These are phyloP conservation scores for Acrocyrtus sp. DNA, from an alignment of 2,888 invertebrate species.

Conservation along the genomic window DNA sequence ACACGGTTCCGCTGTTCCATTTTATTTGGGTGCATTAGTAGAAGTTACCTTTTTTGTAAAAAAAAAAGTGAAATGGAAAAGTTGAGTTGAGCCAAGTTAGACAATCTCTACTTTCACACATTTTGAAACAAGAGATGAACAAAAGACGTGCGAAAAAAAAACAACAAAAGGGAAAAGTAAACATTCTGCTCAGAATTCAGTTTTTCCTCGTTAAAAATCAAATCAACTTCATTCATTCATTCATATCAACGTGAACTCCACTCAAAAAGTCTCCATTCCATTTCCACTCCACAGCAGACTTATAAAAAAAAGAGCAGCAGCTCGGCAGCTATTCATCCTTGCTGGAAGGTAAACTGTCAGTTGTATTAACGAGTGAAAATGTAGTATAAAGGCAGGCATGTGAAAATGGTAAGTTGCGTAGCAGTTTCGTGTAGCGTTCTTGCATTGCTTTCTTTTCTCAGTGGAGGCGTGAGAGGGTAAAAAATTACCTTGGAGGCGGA, in stretches of 20 bases:
- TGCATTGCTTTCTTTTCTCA: slow-evolving; percentile 16
- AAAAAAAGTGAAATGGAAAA: slow-evolving; percentile 5
- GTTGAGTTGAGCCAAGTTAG: not conserved
- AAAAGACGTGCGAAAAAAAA: not conserved
- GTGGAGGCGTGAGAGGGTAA: not conserved
- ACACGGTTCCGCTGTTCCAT: not conserved
- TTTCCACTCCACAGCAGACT: too few species aligned
- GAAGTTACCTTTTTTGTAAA: too few species aligned
- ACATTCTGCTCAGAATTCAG: too few species aligned
- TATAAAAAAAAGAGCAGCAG: too few species aligned
- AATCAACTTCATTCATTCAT: not conserved
- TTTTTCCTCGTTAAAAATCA: too few species aligned
- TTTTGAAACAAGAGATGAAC: not conserved
- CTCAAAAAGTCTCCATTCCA: too few species aligned
- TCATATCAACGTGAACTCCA: not conserved
- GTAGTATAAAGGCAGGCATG: not conserved
- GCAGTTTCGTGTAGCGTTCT: not conserved
- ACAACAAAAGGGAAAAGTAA: too few species aligned
- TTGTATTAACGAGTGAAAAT: not conserved
- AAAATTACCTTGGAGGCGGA: slow-evolving; percentile 62
- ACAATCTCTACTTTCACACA: not conserved
- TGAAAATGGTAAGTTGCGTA: not conserved
- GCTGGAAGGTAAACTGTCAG: not conserved
- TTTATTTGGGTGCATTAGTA: not conserved
- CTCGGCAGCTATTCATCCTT: not conserved